A percentile compares a stretch with the other conserved stretches of the same genome.
These are phyloP conservation scores for Neopipo cinnamomea DNA, from an alignment of 2,113 vertebrate species.

Conservation along the genomic window DNA sequence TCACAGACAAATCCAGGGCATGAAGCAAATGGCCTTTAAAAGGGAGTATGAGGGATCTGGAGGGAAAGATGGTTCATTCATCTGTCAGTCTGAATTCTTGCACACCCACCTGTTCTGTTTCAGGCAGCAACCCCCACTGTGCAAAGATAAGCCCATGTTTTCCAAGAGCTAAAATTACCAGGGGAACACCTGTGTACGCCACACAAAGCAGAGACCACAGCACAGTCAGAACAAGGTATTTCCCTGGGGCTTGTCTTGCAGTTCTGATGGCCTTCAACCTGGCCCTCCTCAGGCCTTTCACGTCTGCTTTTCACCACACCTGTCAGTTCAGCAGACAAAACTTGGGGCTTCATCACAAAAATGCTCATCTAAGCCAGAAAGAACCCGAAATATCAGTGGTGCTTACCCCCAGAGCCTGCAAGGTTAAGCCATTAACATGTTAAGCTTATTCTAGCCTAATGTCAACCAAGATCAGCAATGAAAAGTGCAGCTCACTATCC, in stretches of 20 bases:
- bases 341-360: neutral
- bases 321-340: neutral
- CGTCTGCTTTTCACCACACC: neutral
- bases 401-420: neutral
- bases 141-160: neutral
- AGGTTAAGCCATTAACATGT: neutral
- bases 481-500: neutral
- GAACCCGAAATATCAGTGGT: neutral
- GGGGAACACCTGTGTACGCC: neutral
- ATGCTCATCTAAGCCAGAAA: neutral
- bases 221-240: neutral
- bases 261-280: neutral
- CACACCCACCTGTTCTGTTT: conserved; percentile 24
- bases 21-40: neutral
- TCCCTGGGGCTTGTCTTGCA: neutral
- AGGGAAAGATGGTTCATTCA: neutral
- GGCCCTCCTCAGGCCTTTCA: neutral
- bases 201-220: conserved; percentile 20
- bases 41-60: neutral
- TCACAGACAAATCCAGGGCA: neutral
- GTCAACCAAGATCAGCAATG: neutral
- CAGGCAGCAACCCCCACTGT: neutral
- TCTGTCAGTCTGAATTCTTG: neutral
- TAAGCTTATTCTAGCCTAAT: neutral
- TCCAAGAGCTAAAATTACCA: conserved; percentile 34